phyloP scores from a whole-genome alignment of 2,888 invertebrate species.

The Phengaris alcon region DNA sequence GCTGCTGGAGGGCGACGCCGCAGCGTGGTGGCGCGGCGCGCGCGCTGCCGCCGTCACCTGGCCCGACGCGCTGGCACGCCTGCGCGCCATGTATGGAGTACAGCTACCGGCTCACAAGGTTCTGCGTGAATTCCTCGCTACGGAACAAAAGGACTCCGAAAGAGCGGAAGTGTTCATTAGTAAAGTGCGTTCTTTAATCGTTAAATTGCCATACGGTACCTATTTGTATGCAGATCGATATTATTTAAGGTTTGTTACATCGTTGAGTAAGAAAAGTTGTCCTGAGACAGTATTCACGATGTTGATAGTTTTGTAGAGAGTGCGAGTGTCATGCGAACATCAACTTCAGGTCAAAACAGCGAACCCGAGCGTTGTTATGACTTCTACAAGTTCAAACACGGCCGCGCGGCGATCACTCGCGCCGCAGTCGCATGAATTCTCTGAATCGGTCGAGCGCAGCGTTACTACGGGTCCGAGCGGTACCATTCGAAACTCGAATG shows the following conservation, averaged over 20 bases:
- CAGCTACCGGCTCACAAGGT: constrained; percentile 33
- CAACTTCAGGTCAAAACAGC: background rate
- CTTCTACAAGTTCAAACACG: no score
- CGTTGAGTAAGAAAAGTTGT: no score
- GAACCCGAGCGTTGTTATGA: no score
- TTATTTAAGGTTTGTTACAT: background rate
- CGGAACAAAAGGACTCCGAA: constrained; percentile 16
- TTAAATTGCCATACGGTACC: constrained; percentile 23
- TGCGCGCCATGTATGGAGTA: constrained; percentile 34
- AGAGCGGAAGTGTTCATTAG: constrained; percentile 29
- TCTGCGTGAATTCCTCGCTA: constrained; percentile 29
- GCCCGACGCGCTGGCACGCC: constrained; percentile 30
- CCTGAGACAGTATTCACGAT: no score
- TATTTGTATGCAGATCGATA: background rate
- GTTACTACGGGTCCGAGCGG: no score
- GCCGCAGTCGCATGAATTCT: no score
- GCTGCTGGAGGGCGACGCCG: constrained; percentile 32
- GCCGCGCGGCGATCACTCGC: no score
- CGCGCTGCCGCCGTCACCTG: constrained; percentile 28
- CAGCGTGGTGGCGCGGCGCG: background rate
- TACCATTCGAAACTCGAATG: no score
- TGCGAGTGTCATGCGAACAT: no score
- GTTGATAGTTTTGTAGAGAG: no score
- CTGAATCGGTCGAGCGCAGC: no score
- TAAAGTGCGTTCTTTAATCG: constrained; percentile 26